Percentiles rank a stretch among this genome's conserved stretches.
These are phyloP conservation scores for Scelioninae gen. 1 DNA, from an alignment of 2,888 invertebrate species.

Conservation along the genomic window DNA sequence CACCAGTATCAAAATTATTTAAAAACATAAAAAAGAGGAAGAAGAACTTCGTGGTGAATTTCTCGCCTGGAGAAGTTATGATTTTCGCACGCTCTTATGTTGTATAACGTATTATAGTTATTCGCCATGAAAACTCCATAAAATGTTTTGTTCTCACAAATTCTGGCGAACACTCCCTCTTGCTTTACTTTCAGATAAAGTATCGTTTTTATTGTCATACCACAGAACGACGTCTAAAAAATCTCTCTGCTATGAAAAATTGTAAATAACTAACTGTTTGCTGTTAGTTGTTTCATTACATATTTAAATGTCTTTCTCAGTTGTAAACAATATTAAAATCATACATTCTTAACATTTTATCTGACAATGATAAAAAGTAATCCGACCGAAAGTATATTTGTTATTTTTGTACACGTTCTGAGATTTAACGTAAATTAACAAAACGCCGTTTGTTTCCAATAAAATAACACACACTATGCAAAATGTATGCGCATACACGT, in stretches of 20 bases:
- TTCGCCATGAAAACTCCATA: constrained; percentile 42
- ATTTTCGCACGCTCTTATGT: constrained; percentile 39
- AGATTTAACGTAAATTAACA: constrained; percentile 26
- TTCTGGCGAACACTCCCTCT: constrained; percentile 8
- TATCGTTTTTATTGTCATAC: constrained; percentile 3
- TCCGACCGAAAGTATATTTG: too few relatives aligned
- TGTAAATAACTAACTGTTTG: too few relatives aligned
- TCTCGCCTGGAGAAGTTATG: constrained; percentile 1
- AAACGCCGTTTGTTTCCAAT: constrained; percentile 31
- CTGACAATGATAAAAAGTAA: too few relatives aligned
- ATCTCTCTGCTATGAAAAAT: too few relatives aligned
- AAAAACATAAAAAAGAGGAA: not conserved
- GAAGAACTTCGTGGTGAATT: constrained; percentile 14
- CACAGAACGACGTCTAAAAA: too few relatives aligned
- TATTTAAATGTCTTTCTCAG: too few relatives aligned
- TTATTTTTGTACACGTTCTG: not conserved
- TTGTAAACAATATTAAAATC: too few relatives aligned
- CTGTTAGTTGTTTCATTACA: too few relatives aligned
- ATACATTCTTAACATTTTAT: too few relatives aligned
- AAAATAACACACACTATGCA: constrained; percentile 34
- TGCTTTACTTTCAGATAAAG: constrained; percentile 13
- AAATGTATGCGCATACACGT: constrained; percentile 20
- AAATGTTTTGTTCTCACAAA: constrained; percentile 44
- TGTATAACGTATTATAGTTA: constrained; percentile 41
- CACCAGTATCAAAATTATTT: not conserved